Conservation (phyloP, 2,113 vertebrate genomes). For the Athene cunicularia region DNA sequence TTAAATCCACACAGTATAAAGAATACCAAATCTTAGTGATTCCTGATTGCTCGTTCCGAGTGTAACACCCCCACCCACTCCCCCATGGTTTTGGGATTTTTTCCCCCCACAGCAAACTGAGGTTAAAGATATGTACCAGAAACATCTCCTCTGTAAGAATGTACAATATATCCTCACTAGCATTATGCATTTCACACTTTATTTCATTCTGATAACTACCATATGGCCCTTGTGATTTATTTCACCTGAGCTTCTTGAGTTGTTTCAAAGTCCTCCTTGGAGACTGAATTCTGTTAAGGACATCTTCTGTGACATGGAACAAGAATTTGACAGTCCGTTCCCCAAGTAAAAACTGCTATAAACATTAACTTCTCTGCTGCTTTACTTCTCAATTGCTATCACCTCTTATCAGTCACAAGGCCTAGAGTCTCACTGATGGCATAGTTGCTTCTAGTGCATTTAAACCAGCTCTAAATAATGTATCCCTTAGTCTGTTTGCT, state of each 20-base stretch:
- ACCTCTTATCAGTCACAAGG: not conserved
- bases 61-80: not conserved
- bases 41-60: not conserved
- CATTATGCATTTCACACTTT: not conserved
- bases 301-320: not conserved
- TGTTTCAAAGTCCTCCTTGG: not conserved
- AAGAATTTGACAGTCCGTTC: not conserved
- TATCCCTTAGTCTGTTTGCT: not conserved
- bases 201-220: not conserved
- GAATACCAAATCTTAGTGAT: not conserved
- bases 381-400: not conserved
- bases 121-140: not conserved
- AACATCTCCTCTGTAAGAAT: not conserved
- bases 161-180: not conserved
- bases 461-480: not conserved
- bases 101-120: not conserved
- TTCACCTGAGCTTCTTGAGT: not conserved
- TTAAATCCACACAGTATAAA: not conserved
- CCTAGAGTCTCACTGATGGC: not conserved
- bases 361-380: not conserved
- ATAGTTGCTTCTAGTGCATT: not conserved
- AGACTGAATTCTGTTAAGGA: not conserved
- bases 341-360: not conserved
- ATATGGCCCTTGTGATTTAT: not conserved
- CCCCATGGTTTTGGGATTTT: not conserved